Evolutionary conservation across 2,797 vertebrate genomes (phyloP).

Genomic region (Clarias pachynema): DNA sequence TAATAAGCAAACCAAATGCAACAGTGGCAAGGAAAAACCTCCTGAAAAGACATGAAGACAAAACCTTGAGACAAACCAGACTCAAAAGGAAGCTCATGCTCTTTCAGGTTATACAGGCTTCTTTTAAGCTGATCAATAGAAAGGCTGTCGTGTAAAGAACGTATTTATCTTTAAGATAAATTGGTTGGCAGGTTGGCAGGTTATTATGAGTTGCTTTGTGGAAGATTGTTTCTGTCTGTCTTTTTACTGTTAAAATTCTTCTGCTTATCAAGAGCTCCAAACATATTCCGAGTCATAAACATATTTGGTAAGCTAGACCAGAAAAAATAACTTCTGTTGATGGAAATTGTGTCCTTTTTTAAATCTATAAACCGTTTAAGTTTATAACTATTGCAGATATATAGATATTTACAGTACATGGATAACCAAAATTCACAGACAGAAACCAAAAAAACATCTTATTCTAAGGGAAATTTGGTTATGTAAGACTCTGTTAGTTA

Average conservation of each 20-base stretch:
- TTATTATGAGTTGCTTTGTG: neutral
- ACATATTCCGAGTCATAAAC: too few relatives aligned
- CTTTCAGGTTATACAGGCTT: neutral
- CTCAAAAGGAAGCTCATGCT: neutral
- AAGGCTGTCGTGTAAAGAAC: neutral
- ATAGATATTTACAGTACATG: too few relatives aligned
- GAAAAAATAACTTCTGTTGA: neutral
- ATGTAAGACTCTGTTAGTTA: too few relatives aligned
- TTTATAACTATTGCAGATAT: neutral
- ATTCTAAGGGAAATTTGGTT: too few relatives aligned
- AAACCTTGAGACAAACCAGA: neutral
- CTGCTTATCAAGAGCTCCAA: neutral
- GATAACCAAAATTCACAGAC: too few relatives aligned
- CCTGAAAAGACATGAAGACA: neutral
- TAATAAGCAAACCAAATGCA: neutral
- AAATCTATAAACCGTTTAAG: neutral
- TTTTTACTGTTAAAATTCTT: neutral
- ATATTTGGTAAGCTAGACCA: neutral
- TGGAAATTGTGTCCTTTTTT: neutral
- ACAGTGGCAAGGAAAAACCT: neutral
- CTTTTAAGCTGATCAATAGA: neutral
- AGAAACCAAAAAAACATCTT: too few relatives aligned
- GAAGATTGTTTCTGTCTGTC: neutral
- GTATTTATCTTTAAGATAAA: constrained; percentile 8
- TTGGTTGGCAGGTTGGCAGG: neutral